phyloP scores from a whole-genome alignment of 2,888 invertebrate genomes.

The Pardosa pseudoannulata region DNA sequence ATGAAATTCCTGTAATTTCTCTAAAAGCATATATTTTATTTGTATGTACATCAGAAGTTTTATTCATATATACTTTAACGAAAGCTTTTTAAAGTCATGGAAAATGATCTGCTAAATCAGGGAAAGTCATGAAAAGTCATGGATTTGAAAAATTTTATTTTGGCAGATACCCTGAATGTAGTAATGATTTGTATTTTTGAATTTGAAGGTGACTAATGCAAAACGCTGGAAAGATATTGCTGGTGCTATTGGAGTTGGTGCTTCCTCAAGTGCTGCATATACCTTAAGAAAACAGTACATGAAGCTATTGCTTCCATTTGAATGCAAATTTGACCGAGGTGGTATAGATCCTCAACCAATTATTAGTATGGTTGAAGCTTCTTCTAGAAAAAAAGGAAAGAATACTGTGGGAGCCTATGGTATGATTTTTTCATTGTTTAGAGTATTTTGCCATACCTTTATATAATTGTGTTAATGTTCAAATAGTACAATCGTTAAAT shows the following conservation, averaged over 20 bases:
- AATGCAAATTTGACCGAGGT: conserved; percentile 97
- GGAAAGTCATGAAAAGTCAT: too few species aligned
- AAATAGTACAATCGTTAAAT: too few species aligned
- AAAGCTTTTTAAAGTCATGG: too few species aligned
- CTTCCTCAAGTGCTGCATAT: conserved; percentile 98
- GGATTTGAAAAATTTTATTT: too few species aligned
- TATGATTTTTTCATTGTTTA: conserved; percentile 7
- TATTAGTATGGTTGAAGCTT: conserved; percentile 90
- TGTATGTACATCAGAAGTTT: too few species aligned
- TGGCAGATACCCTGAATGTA: too few species aligned
- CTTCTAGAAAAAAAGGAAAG: conserved; percentile 90
- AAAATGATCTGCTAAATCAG: too few species aligned
- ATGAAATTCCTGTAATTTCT: too few species aligned
- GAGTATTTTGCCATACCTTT: too few species aligned
- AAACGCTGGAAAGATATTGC: conserved; percentile 99
- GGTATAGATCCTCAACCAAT: conserved; percentile 98
- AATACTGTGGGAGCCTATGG: conserved; percentile 80
- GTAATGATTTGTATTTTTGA: neutral
- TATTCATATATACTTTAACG: too few species aligned
- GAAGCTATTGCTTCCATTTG: conserved; percentile 95
- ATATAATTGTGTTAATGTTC: too few species aligned
- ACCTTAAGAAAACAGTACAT: conserved; percentile 98
- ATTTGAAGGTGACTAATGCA: conserved; percentile 86
- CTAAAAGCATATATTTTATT: too few species aligned
- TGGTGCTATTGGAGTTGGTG: conserved; percentile 94